Evolutionary conservation across 2,888 invertebrate genomes (phyloP).

Genomic region (Tenthredo distinguenda): DNA sequence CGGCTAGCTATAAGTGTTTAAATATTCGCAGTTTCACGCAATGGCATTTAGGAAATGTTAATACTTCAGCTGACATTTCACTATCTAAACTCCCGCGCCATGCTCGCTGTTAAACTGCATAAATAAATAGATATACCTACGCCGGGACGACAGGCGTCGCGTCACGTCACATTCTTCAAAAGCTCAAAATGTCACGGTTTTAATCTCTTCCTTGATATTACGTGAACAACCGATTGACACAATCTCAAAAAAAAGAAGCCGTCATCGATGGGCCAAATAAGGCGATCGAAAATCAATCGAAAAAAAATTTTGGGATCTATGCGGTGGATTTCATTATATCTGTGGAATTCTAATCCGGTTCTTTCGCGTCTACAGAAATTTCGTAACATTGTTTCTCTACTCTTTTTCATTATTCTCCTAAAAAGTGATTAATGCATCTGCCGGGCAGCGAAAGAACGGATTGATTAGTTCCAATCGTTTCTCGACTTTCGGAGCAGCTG

Average conservation of each 20-base stretch:
- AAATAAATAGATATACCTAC: neutral
- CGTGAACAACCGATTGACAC: neutral
- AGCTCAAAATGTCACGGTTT: neutral
- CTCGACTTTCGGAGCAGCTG: neutral
- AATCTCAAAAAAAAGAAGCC: neutral
- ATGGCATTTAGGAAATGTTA: slow-evolving; percentile 70
- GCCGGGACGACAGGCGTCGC: neutral
- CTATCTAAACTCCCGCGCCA: neutral
- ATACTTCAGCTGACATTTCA: slow-evolving; percentile 68
- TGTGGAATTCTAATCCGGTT: neutral
- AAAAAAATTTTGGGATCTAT: neutral
- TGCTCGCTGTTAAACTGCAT: neutral
- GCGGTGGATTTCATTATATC: no score
- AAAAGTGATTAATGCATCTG: neutral
- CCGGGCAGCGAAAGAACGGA: neutral
- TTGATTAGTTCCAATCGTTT: slow-evolving; percentile 5
- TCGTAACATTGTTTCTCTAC: neutral
- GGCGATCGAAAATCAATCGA: neutral
- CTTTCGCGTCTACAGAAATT: neutral
- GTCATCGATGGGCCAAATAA: neutral
- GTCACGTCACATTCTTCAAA: neutral
- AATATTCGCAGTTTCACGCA: slow-evolving; percentile 59
- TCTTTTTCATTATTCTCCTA: neutral
- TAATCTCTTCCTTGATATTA: neutral
- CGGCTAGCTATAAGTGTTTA: neutral